phyloP scores from a whole-genome alignment of 2,797 vertebrate genomes.

The Gambusia yucatana region DNA sequence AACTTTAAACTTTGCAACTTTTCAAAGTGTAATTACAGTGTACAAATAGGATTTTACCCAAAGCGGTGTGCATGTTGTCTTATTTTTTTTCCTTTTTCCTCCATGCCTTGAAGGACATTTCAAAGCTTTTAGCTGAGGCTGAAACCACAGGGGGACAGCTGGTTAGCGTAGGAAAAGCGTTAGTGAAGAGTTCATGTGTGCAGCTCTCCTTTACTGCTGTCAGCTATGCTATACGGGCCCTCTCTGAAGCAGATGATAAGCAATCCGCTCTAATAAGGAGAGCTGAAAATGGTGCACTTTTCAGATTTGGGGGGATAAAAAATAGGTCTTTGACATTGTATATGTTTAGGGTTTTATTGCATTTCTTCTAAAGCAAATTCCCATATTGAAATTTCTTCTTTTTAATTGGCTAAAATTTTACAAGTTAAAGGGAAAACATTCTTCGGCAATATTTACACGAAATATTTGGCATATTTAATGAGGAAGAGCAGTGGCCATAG shows the following conservation, averaged over 20 bases:
- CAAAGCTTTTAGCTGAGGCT: constrained; percentile 77
- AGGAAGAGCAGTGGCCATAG: neutral
- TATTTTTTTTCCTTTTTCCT: constrained; percentile 23
- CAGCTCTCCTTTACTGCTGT: constrained; percentile 73
- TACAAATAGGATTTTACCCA: constrained; percentile 82
- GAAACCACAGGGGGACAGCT: constrained; percentile 80
- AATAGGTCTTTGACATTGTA: neutral
- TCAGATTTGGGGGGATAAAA: constrained; percentile 33
- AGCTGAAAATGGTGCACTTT: constrained; percentile 70
- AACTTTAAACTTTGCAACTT: constrained; percentile 81
- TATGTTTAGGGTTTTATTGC: neutral
- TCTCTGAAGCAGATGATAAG: constrained; percentile 73
- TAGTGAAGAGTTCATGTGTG: constrained; percentile 74
- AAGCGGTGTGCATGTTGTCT: constrained; percentile 75
- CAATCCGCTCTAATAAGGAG: constrained; percentile 77
- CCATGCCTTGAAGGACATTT: constrained; percentile 81
- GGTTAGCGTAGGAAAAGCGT: constrained; percentile 77
- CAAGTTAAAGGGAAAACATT: neutral
- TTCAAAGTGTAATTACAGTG: constrained; percentile 79
- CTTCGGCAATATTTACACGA: neutral
- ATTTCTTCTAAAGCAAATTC: neutral
- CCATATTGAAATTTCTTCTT: neutral
- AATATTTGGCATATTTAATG: neutral
- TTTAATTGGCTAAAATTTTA: neutral
- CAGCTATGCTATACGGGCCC: constrained; percentile 67